phyloP scores from a whole-genome alignment of 1,140 invertebrate species.

The Lanistes nyassanus region DNA sequence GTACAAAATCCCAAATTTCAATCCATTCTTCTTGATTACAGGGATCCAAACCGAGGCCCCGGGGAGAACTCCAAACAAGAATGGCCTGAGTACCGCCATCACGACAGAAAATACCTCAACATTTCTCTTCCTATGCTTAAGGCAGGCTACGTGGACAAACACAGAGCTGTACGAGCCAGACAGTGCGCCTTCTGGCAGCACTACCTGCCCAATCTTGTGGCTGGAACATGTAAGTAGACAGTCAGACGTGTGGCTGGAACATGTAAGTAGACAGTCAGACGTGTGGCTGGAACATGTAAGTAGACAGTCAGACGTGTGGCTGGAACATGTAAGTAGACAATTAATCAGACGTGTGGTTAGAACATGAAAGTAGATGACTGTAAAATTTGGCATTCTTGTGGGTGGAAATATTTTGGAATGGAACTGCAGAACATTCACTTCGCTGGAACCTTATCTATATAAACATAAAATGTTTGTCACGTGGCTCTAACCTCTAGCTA shows the following conservation, averaged over 20 bases:
- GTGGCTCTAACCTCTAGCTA: no score
- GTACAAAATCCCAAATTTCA: not conserved
- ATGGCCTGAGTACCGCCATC: slow-evolving; percentile 88
- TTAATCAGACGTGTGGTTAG: no score
- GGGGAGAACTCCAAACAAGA: slow-evolving; percentile 69
- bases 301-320: slow-evolving; percentile 83
- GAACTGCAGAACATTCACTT: no score
- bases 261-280: no score
- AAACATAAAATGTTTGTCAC: no score
- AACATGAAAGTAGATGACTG: no score
- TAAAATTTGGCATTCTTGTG: no score
- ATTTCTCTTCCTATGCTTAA: slow-evolving; percentile 78
- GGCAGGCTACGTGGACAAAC: slow-evolving; percentile 70
- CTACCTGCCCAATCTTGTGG: slow-evolving; percentile 88
- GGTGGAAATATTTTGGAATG: no score
- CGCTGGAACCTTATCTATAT: no score
- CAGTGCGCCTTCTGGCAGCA: slow-evolving; percentile 97
- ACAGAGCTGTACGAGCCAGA: slow-evolving; percentile 85
- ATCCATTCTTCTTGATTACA: slow-evolving; percentile 71
- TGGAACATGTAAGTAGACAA: slow-evolving; percentile 68
- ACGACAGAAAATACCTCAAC: slow-evolving; percentile 85
- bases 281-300: no score
- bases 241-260: no score
- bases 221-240: slow-evolving; percentile 70
- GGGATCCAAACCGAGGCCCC: slow-evolving; percentile 75